Percentiles rank a stretch among this genome's conserved stretches.
phyloP scores from a whole-genome alignment of 2,113 vertebrate species.

The Lycaon pictus region DNA sequence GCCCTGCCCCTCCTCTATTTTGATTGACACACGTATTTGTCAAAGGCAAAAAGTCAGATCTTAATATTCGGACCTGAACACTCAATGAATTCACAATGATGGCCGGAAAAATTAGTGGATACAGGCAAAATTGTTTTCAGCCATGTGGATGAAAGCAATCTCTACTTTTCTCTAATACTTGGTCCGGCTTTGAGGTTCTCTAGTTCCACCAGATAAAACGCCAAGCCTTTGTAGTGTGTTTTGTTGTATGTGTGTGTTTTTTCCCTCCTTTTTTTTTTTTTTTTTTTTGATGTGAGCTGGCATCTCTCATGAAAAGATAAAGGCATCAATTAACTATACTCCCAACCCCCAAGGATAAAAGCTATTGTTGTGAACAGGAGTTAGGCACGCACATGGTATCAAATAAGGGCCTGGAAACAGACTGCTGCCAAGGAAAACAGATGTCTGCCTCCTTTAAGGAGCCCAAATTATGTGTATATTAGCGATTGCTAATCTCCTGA shows the following conservation, averaged over 20 bases:
- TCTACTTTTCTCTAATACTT: constrained; percentile 74
- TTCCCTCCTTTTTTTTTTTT: not conserved
- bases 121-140: constrained; percentile 49
- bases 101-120: constrained; percentile 51
- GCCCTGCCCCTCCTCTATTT: not conserved
- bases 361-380: constrained; percentile 87
- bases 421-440: constrained; percentile 83
- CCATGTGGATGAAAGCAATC: constrained; percentile 69
- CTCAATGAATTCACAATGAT: constrained; percentile 37
- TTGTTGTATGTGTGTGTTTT: not conserved
- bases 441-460: constrained; percentile 83
- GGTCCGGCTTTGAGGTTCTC: constrained; percentile 76
- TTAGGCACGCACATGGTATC: constrained; percentile 87
- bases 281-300: constrained; percentile 82
- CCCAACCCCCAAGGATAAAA: constrained; percentile 81
- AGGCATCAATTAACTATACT: constrained; percentile 87
- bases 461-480: constrained; percentile 80
- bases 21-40: constrained; percentile 41
- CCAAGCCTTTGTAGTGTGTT: constrained; percentile 82
- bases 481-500: constrained; percentile 77
- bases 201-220: constrained; percentile 77
- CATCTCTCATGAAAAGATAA: constrained; percentile 87
- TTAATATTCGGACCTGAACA: constrained; percentile 6
- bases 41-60: constrained; percentile 43
- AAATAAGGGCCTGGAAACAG: constrained; percentile 85